phyloP scores from a whole-genome alignment of 2,797 vertebrate genomes.

The Molossus alvarezi region DNA sequence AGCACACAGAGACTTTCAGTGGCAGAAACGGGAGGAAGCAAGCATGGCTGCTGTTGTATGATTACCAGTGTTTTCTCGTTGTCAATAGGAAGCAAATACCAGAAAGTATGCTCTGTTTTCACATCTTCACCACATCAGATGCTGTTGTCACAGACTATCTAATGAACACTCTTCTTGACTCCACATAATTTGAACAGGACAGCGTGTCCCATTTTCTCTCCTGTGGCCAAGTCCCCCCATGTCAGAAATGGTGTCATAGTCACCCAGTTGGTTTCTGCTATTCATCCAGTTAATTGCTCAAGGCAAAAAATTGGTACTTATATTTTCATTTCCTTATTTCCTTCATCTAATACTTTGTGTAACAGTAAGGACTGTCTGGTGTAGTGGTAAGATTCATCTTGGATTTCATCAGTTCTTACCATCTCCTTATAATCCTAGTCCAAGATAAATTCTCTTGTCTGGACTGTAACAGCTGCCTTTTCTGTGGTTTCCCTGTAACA shows the following conservation, averaged over 20 bases:
- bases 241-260: not conserved
- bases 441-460: not conserved
- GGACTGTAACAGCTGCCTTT: not conserved
- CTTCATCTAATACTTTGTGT: not conserved
- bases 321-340: not conserved
- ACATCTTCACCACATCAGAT: not conserved
- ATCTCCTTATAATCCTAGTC: not conserved
- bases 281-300: not conserved
- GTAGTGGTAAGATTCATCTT: not conserved
- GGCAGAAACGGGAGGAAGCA: not conserved
- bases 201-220: not conserved
- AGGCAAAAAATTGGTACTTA: not conserved
- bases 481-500: not conserved
- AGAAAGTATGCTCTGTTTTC: not conserved
- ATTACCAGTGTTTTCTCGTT: not conserved
- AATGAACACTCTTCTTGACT: not conserved
- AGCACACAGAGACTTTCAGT: not conserved
- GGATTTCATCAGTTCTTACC: not conserved
- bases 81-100: not conserved
- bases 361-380: not conserved
- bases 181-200: not conserved
- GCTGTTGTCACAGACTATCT: not conserved
- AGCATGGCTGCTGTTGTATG: not conserved
- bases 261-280: not conserved
- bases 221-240: not conserved